A percentile compares a stretch with the other conserved stretches of the same genome.
phyloP scores from a whole-genome alignment of 2,888 invertebrate genomes.

The Synergus umbraculus region DNA sequence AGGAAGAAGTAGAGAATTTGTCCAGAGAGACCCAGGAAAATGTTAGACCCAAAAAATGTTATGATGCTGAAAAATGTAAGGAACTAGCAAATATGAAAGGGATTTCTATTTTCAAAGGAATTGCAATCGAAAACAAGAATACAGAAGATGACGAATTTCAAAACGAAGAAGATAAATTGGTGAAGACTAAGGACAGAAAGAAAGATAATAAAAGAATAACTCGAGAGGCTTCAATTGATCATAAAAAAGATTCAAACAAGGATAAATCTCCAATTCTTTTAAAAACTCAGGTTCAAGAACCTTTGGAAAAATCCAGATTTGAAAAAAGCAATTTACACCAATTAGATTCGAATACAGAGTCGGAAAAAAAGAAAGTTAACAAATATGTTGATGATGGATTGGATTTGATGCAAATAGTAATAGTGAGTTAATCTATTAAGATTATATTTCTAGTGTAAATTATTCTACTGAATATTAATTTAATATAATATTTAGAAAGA shows the following conservation, averaged over 20 bases:
- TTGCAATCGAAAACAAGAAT: not conserved
- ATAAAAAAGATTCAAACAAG: not conserved
- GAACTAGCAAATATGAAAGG: not conserved
- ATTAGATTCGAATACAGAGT: slow-evolving; percentile 38
- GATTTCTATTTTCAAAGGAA: not conserved
- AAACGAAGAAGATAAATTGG: not conserved
- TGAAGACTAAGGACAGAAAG: not conserved
- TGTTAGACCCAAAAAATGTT: not conserved
- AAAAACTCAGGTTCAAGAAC: not conserved
- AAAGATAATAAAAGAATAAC: not conserved
- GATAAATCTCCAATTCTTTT: not conserved
- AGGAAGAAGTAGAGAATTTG: not conserved
- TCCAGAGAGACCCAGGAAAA: not conserved
- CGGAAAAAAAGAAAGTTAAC: slow-evolving; percentile 42
- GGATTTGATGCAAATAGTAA: slow-evolving; percentile 5
- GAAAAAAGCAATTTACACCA: not conserved
- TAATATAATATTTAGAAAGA: slow-evolving; percentile 59
- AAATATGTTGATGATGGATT: slow-evolving; percentile 47
- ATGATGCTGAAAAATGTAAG: not conserved
- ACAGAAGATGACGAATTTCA: not conserved
- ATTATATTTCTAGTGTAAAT: not conserved
- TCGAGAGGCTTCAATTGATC: not conserved
- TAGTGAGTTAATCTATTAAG: slow-evolving; percentile 11
- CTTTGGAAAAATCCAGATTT: not conserved
- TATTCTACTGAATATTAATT: not conserved